These are phyloP conservation scores for Ophion ventricosus DNA, from an alignment of 2,888 invertebrate genomes.

Conservation along the genomic window DNA sequence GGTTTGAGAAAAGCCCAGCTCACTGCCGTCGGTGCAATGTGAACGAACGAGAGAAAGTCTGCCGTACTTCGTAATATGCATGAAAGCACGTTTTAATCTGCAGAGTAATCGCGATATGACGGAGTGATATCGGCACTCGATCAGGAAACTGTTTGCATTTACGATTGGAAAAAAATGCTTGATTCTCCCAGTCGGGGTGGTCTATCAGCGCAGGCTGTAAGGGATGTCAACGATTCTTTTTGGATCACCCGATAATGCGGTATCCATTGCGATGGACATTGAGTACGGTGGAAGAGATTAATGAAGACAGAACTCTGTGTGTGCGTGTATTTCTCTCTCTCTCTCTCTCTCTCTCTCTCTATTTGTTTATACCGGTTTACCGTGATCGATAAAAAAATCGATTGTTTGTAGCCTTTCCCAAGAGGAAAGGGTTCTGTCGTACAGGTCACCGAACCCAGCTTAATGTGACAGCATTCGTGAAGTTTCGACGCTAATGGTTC, in stretches of 20 bases:
- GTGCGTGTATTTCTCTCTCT: no score
- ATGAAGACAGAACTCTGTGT: not conserved
- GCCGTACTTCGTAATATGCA: conserved; percentile 76
- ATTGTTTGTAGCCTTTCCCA: no score
- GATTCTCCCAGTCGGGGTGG: not conserved
- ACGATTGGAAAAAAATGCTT: conserved; percentile 19
- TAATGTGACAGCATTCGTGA: no score
- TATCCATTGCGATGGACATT: not conserved
- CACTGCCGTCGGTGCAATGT: conserved; percentile 62
- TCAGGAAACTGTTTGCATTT: not conserved
- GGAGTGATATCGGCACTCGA: conserved; percentile 5
- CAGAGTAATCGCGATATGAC: conserved; percentile 56
- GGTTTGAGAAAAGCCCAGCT: conserved; percentile 37
- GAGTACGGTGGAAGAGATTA: not conserved
- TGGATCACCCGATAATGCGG: not conserved
- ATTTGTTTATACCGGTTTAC: not conserved
- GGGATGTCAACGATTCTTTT: not conserved
- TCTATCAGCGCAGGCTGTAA: not conserved
- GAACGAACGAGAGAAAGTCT: conserved; percentile 71
- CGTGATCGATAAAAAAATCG: not conserved
- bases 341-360: no score
- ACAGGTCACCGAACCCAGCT: no score
- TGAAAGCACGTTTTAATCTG: conserved; percentile 75
- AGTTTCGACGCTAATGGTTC: no score
- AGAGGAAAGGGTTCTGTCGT: no score